These are phyloP conservation scores for Autographa pulchrina DNA, from an alignment of 2,888 invertebrate species.

Conservation along the genomic window DNA sequence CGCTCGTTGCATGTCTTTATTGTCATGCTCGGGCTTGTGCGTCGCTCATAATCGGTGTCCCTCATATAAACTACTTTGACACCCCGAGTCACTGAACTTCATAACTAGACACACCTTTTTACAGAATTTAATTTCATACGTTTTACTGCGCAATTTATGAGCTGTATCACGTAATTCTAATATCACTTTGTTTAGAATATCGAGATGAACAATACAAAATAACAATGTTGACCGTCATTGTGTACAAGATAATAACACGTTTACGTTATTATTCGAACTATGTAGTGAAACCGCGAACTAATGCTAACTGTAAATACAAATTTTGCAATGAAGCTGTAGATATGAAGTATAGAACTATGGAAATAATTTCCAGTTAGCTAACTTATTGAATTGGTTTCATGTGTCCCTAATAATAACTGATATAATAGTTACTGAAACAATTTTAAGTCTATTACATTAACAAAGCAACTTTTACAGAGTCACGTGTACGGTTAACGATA, in stretches of 20 bases:
- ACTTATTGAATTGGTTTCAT: conserved; percentile 15
- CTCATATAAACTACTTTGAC: conserved; percentile 42
- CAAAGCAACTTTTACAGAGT: not conserved
- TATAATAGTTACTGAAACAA: conserved; percentile 23
- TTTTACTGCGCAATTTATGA: conserved; percentile 6
- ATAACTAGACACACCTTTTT: conserved; percentile 37
- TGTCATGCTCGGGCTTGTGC: conserved; percentile 64
- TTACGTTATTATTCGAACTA: conserved; percentile 35
- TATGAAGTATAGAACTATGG: conserved; percentile 16
- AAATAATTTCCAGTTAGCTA: not conserved
- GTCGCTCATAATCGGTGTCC: conserved; percentile 62
- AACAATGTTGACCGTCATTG: conserved; percentile 30
- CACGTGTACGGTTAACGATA: not conserved
- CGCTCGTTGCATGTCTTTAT: conserved; percentile 66
- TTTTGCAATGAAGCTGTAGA: conserved; percentile 21
- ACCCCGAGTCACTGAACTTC: conserved; percentile 58
- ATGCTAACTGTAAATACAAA: conserved; percentile 26
- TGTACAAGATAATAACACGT: conserved; percentile 28
- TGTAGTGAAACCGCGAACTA: conserved; percentile 19
- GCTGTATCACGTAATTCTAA: conserved; percentile 26
- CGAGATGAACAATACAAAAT: conserved; percentile 33
- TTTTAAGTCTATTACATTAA: not conserved
- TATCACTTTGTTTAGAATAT: conserved; percentile 40
- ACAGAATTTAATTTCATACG: conserved; percentile 20
- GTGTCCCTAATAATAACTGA: conserved; percentile 13